A percentile compares a stretch with the other conserved stretches of the same genome.
phyloP scores from a whole-genome alignment of 2,113 vertebrate species.

The Atherinomorus stipes region DNA sequence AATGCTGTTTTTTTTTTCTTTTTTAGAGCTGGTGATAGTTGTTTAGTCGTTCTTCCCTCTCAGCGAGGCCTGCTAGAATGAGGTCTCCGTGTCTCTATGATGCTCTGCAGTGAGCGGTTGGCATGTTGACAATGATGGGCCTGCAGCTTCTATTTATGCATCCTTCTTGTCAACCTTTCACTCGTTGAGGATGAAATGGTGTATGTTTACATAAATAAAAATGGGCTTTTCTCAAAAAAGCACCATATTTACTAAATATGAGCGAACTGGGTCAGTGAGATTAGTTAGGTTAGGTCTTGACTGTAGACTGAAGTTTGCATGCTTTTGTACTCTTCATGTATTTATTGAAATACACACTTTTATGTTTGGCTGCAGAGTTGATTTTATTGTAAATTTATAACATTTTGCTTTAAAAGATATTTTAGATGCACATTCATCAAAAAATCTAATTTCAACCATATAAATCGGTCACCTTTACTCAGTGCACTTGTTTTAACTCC shows the following conservation, averaged over 20 bases:
- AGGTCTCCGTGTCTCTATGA: slow-evolving; percentile 57
- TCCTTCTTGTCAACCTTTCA: slow-evolving; percentile 65
- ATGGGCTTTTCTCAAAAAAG: slow-evolving; percentile 16
- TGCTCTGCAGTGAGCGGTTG: slow-evolving; percentile 62
- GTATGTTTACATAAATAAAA: slow-evolving; percentile 52
- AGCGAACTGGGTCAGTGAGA: slow-evolving; percentile 12
- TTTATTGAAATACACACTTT: too few relatives aligned
- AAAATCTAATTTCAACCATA: neutral
- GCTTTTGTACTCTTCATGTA: too few relatives aligned
- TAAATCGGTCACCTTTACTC: neutral
- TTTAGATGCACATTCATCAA: neutral
- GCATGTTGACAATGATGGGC: slow-evolving; percentile 73
- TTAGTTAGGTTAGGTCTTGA: slow-evolving; percentile 4
- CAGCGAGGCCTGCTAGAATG: slow-evolving; percentile 41
- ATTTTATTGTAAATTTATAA: neutral
- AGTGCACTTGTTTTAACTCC: neutral
- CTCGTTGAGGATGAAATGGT: slow-evolving; percentile 48
- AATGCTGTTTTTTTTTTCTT: slow-evolving; percentile 1
- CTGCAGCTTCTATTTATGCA: slow-evolving; percentile 69
- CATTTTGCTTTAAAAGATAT: neutral
- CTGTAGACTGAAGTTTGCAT: neutral
- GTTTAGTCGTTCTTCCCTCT: slow-evolving; percentile 33
- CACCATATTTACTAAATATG: slow-evolving; percentile 9
- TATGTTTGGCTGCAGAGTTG: neutral
- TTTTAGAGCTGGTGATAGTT: slow-evolving; percentile 27